Evolutionary conservation across 2,888 invertebrate species (phyloP).

Genomic region (Corythucha ciliata): DNA sequence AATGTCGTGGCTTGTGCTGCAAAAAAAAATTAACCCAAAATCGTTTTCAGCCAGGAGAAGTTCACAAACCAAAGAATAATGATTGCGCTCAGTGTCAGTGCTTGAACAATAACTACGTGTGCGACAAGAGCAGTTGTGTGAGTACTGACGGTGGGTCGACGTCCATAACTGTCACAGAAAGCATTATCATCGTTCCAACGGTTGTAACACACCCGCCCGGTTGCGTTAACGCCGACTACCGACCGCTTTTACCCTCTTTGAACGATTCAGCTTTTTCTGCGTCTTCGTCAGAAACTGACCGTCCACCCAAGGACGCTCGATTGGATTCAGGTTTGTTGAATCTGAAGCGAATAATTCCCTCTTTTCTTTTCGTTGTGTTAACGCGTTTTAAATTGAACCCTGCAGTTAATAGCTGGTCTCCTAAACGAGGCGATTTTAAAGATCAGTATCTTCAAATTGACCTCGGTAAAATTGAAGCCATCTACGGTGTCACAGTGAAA

Average conservation of each 20-base stretch:
- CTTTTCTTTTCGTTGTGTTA: background rate
- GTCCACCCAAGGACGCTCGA: slow-evolving; percentile 17
- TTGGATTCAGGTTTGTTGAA: slow-evolving; percentile 17
- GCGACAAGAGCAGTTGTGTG: slow-evolving; percentile 50
- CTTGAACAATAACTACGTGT: slow-evolving; percentile 62
- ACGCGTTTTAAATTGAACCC: background rate
- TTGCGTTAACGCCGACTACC: slow-evolving; percentile 42
- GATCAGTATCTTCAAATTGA: slow-evolving; percentile 60
- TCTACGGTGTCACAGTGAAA: slow-evolving; percentile 65
- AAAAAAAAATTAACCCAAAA: no score
- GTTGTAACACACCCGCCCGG: slow-evolving; percentile 44
- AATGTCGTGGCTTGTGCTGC: background rate
- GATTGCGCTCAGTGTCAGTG: slow-evolving; percentile 71
- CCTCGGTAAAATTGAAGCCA: slow-evolving; percentile 53
- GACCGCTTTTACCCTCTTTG: slow-evolving; percentile 35
- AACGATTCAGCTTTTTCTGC: slow-evolving; percentile 43
- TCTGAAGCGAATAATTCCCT: no score
- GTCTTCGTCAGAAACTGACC: slow-evolving; percentile 19
- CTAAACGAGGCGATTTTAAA: slow-evolving; percentile 48
- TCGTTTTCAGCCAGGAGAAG: slow-evolving; percentile 67
- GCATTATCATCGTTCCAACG: slow-evolving; percentile 39
- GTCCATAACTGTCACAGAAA: slow-evolving; percentile 6
- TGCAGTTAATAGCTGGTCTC: slow-evolving; percentile 55
- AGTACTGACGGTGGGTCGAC: slow-evolving; percentile 20
- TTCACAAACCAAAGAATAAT: slow-evolving; percentile 44